A percentile compares a stretch with the other conserved stretches of the same genome.
Evolutionary conservation across 2,797 vertebrate genomes (phyloP).

Genomic region (Cynopterus sphinx): DNA sequence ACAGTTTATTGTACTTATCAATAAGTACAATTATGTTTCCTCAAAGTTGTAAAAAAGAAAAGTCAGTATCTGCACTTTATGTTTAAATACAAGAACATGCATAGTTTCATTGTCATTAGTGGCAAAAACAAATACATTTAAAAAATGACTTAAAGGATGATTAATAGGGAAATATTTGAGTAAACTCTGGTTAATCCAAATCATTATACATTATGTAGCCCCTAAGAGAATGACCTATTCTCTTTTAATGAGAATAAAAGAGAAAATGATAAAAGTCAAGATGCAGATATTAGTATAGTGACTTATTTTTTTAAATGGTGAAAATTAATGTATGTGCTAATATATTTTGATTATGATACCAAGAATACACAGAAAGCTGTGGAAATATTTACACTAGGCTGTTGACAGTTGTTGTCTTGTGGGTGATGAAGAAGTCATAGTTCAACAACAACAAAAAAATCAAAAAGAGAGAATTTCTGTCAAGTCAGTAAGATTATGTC

Average conservation of each 20-base stretch:
- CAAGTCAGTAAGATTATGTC: too few species aligned
- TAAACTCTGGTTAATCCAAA: too few species aligned
- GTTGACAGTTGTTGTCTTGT: background rate
- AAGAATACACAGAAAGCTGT: background rate
- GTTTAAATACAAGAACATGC: too few species aligned
- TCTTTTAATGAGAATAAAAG: background rate
- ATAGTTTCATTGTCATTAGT: too few species aligned
- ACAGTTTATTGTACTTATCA: too few species aligned
- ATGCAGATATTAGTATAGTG: background rate
- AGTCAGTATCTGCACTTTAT: too few species aligned
- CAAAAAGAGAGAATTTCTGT: too few species aligned
- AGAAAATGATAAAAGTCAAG: background rate
- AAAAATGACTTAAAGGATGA: too few species aligned
- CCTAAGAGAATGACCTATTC: background rate
- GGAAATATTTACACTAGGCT: background rate
- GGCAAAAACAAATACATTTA: too few species aligned
- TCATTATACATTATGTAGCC: background rate
- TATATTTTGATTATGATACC: background rate
- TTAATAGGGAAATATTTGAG: too few species aligned
- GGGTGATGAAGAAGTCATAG: background rate
- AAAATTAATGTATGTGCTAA: background rate
- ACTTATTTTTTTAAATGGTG: background rate
- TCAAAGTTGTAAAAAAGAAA: too few species aligned
- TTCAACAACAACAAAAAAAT: background rate
- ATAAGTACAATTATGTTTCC: too few species aligned